A percentile compares a stretch with the other conserved stretches of the same genome.
These are phyloP conservation scores for Thunnus maccoyii DNA, from an alignment of 2,113 vertebrate species.

Conservation along the genomic window DNA sequence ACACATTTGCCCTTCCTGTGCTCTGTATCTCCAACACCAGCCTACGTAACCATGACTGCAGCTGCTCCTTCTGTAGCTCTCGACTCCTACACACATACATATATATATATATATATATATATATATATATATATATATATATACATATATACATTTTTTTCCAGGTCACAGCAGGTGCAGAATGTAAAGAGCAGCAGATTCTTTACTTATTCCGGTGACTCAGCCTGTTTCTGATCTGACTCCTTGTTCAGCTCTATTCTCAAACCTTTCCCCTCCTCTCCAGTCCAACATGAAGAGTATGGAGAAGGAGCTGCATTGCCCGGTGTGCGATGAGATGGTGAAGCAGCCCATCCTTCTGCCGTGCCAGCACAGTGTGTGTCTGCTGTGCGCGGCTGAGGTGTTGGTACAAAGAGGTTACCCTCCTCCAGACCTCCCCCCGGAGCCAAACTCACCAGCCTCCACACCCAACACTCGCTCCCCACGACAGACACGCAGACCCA, in stretches of 20 bases:
- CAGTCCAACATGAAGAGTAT: constrained; percentile 99
- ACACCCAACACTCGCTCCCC: constrained; percentile 93
- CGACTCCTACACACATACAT: constrained; percentile 21
- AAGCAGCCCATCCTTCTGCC: constrained; percentile 96
- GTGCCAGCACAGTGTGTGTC: constrained; percentile 94
- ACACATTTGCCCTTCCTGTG: not conserved
- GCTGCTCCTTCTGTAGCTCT: constrained; percentile 2
- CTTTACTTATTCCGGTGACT: constrained; percentile 52
- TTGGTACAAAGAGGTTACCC: constrained; percentile 93
- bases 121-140: too few relatives aligned
- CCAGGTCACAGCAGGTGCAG: constrained; percentile 32
- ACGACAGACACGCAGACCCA: constrained; percentile 86
- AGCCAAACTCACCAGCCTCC: constrained; percentile 93
- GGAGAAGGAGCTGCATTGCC: constrained; percentile 94
- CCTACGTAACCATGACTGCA: constrained; percentile 10
- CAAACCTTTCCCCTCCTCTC: constrained; percentile 13
- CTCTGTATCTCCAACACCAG: constrained; percentile 8
- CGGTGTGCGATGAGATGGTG: constrained; percentile 95
- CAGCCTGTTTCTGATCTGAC: constrained; percentile 35
- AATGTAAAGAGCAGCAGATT: constrained; percentile 12
- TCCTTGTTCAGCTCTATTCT: not conserved
- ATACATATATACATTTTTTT: constrained; percentile 12
- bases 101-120: too few relatives aligned
- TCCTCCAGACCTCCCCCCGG: constrained; percentile 89
- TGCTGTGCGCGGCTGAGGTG: constrained; percentile 94